Conservation (phyloP, 2,797 vertebrate genomes). For the Gallinago stenura region DNA sequence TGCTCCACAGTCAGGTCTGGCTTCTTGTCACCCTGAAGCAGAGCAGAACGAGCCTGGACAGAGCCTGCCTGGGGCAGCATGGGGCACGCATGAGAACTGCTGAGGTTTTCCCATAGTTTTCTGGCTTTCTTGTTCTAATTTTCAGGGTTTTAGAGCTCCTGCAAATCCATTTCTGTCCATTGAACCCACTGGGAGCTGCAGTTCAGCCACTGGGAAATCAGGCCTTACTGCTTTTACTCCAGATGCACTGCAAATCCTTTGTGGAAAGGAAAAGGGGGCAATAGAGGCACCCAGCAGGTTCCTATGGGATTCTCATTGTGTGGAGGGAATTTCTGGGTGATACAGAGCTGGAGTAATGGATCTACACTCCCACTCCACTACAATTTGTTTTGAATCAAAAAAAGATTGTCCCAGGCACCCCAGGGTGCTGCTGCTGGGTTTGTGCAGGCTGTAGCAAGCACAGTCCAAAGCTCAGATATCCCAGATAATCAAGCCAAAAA, state of each 20-base stretch:
- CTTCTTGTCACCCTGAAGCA: not conserved
- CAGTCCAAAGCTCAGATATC: not conserved
- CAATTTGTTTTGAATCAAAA: not conserved
- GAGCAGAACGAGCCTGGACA: not conserved
- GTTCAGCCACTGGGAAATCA: not conserved
- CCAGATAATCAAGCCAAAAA: not conserved
- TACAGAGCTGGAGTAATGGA: not conserved
- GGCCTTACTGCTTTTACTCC: not conserved
- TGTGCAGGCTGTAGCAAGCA: not conserved
- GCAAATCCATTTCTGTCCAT: not conserved
- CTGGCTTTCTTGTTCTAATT: not conserved
- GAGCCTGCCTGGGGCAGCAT: not conserved
- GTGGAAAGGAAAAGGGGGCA: not conserved
- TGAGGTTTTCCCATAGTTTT: not conserved
- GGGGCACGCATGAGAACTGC: fast-evolving
- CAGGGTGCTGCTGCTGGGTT: not conserved
- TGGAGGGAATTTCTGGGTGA: not conserved
- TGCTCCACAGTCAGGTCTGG: not conserved
- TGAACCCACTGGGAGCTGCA: not conserved
- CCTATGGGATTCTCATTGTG: not conserved
- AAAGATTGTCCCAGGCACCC: not conserved
- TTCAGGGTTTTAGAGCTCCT: not conserved
- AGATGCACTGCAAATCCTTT: not conserved
- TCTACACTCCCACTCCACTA: not conserved
- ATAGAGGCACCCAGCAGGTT: not conserved